Percentiles rank a stretch among this genome's conserved stretches.
phyloP scores from a whole-genome alignment of 1,140 invertebrate genomes.

The Aphaenogaster floridana region DNA sequence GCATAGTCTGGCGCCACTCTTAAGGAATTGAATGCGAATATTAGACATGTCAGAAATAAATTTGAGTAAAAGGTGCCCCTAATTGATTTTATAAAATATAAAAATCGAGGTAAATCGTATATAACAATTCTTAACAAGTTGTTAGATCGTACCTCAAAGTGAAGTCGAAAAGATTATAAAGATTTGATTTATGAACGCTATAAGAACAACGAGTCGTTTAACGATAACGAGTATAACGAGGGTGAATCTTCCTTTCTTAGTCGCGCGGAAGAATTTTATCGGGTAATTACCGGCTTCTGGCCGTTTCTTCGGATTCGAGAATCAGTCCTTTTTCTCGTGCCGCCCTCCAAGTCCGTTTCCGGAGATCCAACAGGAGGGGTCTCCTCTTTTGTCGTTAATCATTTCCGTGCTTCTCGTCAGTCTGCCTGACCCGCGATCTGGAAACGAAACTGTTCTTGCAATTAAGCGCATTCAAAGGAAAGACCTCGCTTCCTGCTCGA shows the following conservation, averaged over 20 bases:
- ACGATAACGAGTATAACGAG: slow-evolving; percentile 51
- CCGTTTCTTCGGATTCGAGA: slow-evolving; percentile 68
- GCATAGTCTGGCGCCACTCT: too few species aligned
- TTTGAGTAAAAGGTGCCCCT: background rate
- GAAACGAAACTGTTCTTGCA: slow-evolving; percentile 78
- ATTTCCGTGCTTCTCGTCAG: slow-evolving; percentile 77
- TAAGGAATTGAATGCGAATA: background rate
- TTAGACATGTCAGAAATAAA: background rate
- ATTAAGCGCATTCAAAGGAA: slow-evolving; percentile 79
- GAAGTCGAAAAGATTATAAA: slow-evolving; percentile 15
- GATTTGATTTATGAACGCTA: slow-evolving; percentile 39
- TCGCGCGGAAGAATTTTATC: slow-evolving; percentile 60
- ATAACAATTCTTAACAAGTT: background rate
- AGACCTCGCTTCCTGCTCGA: slow-evolving; percentile 56
- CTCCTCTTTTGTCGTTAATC: slow-evolving; percentile 79
- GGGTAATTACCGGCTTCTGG: slow-evolving; percentile 64
- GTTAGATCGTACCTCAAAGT: background rate
- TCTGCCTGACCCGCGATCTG: slow-evolving; percentile 59
- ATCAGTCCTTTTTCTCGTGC: slow-evolving; percentile 61
- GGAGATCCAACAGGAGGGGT: slow-evolving; percentile 55
- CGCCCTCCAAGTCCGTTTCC: slow-evolving; percentile 46
- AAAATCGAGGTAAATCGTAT: background rate
- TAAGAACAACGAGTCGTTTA: slow-evolving; percentile 57
- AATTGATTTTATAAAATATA: background rate
- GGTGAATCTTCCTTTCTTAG: slow-evolving; percentile 51